phyloP scores from a whole-genome alignment of 2,797 vertebrate species.

The Eutrigla gurnardus region DNA sequence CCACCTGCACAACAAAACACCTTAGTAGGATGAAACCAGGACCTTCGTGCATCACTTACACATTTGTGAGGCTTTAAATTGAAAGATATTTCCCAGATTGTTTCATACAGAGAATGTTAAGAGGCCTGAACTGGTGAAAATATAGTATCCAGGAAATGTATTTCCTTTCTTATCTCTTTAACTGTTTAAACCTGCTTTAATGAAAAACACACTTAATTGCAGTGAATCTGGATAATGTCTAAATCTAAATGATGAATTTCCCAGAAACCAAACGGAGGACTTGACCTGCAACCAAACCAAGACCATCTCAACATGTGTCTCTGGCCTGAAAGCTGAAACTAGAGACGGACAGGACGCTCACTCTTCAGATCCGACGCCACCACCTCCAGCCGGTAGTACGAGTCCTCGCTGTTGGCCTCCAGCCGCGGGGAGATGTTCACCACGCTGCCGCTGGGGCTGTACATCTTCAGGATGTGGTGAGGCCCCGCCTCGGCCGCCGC shows the following conservation, averaged over 20 bases:
- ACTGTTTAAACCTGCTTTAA: too few relatives aligned
- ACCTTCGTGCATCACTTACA: background rate
- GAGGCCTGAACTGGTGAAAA: background rate
- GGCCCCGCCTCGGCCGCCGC: slow-evolving; percentile 73
- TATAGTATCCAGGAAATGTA: too few relatives aligned
- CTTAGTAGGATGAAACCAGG: background rate
- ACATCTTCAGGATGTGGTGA: slow-evolving; percentile 79
- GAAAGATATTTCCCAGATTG: background rate
- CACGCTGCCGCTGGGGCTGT: slow-evolving; percentile 60
- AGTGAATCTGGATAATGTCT: background rate
- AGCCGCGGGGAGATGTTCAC: slow-evolving; percentile 75
- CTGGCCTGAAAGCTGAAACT: too few relatives aligned
- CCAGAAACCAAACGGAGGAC: too few relatives aligned
- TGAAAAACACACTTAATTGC: background rate
- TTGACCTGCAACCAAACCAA: background rate
- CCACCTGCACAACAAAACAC: slow-evolving; percentile 27
- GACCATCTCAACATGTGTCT: too few relatives aligned
- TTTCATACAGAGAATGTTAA: background rate
- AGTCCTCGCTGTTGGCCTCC: slow-evolving; percentile 63
- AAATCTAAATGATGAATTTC: background rate
- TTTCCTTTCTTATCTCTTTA: too few relatives aligned
- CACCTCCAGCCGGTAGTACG: slow-evolving; percentile 74
- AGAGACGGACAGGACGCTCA: slow-evolving; percentile 7
- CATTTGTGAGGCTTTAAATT: background rate
- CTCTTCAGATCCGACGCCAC: slow-evolving; percentile 62